phyloP scores from a whole-genome alignment of 2,888 invertebrate genomes.

The Diadromus collaris region DNA sequence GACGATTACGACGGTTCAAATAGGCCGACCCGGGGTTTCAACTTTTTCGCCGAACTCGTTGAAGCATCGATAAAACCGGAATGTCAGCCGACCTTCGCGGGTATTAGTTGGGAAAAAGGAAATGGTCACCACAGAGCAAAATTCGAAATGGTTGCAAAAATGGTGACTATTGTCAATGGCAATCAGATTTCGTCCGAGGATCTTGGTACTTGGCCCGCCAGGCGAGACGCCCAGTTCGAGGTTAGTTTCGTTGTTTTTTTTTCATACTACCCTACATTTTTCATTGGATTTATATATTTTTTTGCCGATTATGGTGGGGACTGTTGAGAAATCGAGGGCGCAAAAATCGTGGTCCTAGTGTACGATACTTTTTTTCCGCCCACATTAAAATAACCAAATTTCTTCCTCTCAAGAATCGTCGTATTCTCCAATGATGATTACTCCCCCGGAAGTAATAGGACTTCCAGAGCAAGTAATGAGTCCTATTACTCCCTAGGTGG shows the following conservation, averaged over 20 bases:
- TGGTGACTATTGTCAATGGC: conserved; percentile 86
- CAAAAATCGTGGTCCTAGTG: too few species aligned
- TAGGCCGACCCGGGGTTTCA: conserved; percentile 87
- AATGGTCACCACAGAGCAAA: conserved; percentile 74
- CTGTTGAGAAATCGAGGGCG: too few species aligned
- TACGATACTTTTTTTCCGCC: too few species aligned
- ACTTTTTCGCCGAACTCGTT: conserved; percentile 80
- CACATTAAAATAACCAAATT: too few species aligned
- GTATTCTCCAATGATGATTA: too few species aligned
- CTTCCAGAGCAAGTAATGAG: too few species aligned
- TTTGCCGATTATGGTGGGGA: too few species aligned
- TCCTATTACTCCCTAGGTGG: too few species aligned
- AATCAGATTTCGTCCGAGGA: conserved; percentile 87
- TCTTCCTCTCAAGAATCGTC: too few species aligned
- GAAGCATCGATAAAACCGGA: conserved; percentile 52
- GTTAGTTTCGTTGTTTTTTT: conserved; percentile 66
- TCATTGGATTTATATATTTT: too few species aligned
- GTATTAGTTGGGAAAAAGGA: conserved; percentile 69
- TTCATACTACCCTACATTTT: background rate
- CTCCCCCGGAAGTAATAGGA: too few species aligned
- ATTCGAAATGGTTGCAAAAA: conserved; percentile 70
- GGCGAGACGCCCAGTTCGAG: conserved; percentile 85
- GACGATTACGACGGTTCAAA: conserved; percentile 90
- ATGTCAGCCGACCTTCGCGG: conserved; percentile 71
- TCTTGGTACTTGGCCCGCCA: conserved; percentile 90